Conservation (phyloP, 2,113 vertebrate species). For the Aphelocoma coerulescens region DNA sequence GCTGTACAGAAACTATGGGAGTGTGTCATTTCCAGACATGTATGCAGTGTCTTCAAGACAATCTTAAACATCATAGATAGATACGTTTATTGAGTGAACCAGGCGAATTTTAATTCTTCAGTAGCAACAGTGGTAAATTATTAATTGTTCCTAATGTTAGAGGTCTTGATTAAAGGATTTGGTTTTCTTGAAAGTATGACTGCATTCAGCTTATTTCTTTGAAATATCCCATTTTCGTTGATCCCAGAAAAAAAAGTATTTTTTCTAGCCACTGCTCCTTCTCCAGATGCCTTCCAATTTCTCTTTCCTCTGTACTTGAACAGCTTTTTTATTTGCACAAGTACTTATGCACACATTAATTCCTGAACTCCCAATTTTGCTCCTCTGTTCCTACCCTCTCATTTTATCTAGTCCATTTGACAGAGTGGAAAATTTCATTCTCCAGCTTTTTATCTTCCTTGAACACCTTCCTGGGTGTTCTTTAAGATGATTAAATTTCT, state of each 20-base stretch:
- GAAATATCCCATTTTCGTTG: not conserved
- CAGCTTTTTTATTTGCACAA: not conserved
- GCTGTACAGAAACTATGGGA: slow-evolving; percentile 12
- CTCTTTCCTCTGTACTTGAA: not conserved
- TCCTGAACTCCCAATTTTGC: not conserved
- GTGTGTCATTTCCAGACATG: slow-evolving; percentile 37
- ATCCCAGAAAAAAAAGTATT: not conserved
- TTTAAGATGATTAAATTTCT: not conserved
- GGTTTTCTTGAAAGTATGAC: not conserved
- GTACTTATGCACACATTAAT: not conserved
- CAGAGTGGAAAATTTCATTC: not conserved
- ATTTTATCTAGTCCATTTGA: not conserved
- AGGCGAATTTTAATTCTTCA: slow-evolving; percentile 6
- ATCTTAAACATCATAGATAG: slow-evolving; percentile 6
- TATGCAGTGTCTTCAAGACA: slow-evolving; percentile 30
- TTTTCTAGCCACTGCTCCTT: not conserved
- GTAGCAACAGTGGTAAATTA: not conserved
- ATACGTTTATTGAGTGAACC: not conserved
- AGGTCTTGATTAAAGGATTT: not conserved
- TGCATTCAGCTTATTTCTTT: not conserved
- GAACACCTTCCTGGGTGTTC: not conserved
- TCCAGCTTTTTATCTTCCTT: not conserved
- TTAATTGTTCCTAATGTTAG: not conserved
- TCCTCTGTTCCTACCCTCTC: not conserved
- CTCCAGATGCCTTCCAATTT: not conserved